Evolutionary conservation across 1,140 invertebrate genomes (phyloP).

Genomic region (Trachelipus rathkii): DNA sequence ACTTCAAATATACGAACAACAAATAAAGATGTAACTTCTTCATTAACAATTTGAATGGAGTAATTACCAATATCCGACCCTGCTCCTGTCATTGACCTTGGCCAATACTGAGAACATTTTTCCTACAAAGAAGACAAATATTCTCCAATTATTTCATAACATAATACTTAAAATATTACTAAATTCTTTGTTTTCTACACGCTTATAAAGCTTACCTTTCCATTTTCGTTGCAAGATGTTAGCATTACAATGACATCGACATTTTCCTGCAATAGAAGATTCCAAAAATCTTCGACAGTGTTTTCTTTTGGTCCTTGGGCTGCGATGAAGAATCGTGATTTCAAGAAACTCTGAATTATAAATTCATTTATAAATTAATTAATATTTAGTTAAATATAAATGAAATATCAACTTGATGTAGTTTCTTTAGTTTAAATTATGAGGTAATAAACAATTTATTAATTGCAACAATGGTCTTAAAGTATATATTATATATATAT

Average conservation of each 20-base stretch:
- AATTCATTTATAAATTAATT: neutral
- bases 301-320: conserved; percentile 54
- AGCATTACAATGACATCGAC: conserved; percentile 54
- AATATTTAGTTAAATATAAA: neutral
- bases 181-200: no score
- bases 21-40: neutral
- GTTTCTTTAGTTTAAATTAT: no score
- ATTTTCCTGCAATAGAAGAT: conserved; percentile 56
- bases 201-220: conserved; percentile 21
- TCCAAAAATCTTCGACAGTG: conserved; percentile 58
- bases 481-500: no score
- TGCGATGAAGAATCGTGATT: conserved; percentile 42
- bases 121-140: neutral
- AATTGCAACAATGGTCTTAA: no score
- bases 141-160: no score
- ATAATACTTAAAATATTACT: no score
- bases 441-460: no score
- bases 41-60: neutral
- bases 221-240: conserved; percentile 38
- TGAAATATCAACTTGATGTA: neutral
- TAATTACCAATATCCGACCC: neutral
- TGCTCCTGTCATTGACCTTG: neutral
- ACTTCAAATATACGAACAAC: neutral
- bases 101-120: conserved; percentile 6
- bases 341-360: neutral